A percentile compares a stretch with the other conserved stretches of the same genome.
Evolutionary conservation across 2,888 invertebrate species (phyloP).

Genomic region (Argyresthia albistria): DNA sequence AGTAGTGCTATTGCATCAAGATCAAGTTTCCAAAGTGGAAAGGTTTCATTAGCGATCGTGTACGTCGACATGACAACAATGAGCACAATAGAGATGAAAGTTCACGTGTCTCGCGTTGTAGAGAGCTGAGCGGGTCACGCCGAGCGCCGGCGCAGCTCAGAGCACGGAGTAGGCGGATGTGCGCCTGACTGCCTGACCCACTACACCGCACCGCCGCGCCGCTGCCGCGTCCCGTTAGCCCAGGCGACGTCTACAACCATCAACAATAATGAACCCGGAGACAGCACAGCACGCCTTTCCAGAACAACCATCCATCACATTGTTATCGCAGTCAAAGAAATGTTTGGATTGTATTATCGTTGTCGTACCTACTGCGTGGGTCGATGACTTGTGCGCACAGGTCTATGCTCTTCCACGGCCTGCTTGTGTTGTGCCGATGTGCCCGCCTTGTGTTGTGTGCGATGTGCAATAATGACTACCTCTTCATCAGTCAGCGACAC

Average conservation of each 20-base stretch:
- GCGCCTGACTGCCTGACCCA: constrained; percentile 30
- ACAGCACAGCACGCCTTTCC: background rate
- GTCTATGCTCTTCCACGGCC: constrained; percentile 14
- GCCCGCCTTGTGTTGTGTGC: background rate
- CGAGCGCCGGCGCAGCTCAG: constrained; percentile 14
- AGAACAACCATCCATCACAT: background rate
- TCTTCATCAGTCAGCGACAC: constrained; percentile 30
- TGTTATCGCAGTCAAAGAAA: background rate
- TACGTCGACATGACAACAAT: constrained; percentile 8
- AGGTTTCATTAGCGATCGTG: constrained; percentile 1
- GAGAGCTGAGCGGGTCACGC: background rate
- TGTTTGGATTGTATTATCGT: background rate
- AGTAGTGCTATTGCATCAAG: too few relatives aligned
- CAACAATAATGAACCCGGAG: background rate
- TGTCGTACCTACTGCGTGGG: constrained; percentile 6
- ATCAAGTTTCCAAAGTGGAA: background rate
- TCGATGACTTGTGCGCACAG: constrained; percentile 16
- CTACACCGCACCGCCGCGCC: constrained; percentile 5
- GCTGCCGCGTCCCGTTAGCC: constrained; percentile 25
- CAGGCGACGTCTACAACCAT: constrained; percentile 2
- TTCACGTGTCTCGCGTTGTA: constrained; percentile 19
- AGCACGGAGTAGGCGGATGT: constrained; percentile 28
- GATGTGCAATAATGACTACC: constrained; percentile 14
- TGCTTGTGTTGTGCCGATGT: constrained; percentile 5
- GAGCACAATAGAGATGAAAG: constrained; percentile 22